Evolutionary conservation across 2,113 vertebrate species (phyloP).

Genomic region (Vombatus ursinus): DNA sequence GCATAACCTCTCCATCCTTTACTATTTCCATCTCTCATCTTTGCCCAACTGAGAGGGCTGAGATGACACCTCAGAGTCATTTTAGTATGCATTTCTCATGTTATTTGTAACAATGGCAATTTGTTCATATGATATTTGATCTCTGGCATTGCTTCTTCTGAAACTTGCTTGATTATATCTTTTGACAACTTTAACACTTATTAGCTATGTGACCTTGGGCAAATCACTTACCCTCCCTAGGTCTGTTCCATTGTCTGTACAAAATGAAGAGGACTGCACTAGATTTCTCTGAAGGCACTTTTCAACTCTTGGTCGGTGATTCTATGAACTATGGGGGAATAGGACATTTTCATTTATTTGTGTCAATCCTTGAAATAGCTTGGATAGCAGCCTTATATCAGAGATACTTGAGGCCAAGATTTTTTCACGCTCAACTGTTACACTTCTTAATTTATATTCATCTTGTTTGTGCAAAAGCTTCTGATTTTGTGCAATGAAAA

Average conservation of each 20-base stretch:
- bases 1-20: neutral
- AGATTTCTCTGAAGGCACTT: neutral
- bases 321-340: neutral
- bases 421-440: neutral
- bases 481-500: neutral
- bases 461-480: neutral
- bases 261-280: neutral
- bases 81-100: neutral
- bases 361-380: neutral
- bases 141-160: neutral
- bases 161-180: neutral
- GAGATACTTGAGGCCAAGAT: neutral
- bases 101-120: neutral
- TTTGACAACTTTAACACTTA: neutral
- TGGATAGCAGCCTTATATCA: neutral
- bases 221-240: neutral
- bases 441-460: neutral
- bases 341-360: neutral
- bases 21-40: neutral
- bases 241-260: neutral
- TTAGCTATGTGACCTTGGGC: neutral
- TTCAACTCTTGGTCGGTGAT: neutral
- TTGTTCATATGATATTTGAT: neutral
- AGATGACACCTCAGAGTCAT: neutral
- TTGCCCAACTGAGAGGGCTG: neutral